A percentile compares a stretch with the other conserved stretches of the same genome.
These are phyloP conservation scores for Onychorhynchus coronatus DNA, from an alignment of 2,113 vertebrate species.

Conservation along the genomic window DNA sequence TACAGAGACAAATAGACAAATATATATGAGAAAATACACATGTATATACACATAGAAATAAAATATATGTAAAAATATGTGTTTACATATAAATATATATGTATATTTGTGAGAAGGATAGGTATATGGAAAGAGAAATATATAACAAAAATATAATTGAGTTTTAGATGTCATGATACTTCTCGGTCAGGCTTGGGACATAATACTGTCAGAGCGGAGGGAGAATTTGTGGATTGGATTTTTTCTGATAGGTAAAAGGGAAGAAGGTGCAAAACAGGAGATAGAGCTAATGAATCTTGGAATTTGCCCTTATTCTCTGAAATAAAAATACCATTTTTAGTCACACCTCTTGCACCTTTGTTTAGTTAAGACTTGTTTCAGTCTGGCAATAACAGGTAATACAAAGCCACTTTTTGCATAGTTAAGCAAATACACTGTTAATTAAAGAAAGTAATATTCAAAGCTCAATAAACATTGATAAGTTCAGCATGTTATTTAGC, in stretches of 20 bases:
- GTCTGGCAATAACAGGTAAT: not conserved
- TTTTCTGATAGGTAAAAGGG: not conserved
- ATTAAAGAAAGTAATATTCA: conserved; percentile 27
- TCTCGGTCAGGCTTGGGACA: not conserved
- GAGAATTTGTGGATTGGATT: not conserved
- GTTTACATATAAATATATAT: not conserved
- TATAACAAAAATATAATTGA: not conserved
- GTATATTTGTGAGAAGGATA: not conserved
- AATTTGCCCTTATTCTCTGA: not conserved
- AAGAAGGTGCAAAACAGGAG: not conserved
- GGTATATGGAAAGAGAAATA: not conserved
- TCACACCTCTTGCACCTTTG: not conserved
- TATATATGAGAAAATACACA: not conserved
- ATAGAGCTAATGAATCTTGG: not conserved
- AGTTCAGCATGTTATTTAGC: not conserved
- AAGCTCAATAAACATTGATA: conserved; percentile 36
- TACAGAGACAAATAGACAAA: not conserved
- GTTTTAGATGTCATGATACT: not conserved
- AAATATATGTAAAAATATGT: not conserved
- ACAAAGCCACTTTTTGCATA: not conserved
- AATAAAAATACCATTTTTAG: not conserved
- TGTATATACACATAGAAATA: not conserved
- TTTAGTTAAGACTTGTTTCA: not conserved
- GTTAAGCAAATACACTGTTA: not conserved
- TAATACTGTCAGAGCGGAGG: not conserved